phyloP scores from a whole-genome alignment of 2,888 invertebrate genomes.

The Drosophila infuscata region DNA sequence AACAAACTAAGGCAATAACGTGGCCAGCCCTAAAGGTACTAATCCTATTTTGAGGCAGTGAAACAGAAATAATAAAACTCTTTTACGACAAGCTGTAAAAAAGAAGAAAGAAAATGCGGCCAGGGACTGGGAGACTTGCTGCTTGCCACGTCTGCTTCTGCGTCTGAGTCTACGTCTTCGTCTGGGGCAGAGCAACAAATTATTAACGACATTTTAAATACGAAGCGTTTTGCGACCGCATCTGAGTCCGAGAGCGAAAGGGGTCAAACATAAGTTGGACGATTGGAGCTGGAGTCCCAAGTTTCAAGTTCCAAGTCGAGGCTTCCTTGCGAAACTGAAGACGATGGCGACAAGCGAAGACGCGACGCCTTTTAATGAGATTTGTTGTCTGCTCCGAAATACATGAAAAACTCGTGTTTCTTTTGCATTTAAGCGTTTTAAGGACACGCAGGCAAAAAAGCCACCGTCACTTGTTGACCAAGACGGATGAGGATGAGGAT shows the following conservation, averaged over 20 bases:
- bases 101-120: slow-evolving; percentile 27
- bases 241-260: slow-evolving; percentile 51
- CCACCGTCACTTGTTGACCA: slow-evolving; percentile 32
- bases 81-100: slow-evolving; percentile 71
- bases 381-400: slow-evolving; percentile 72
- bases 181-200: slow-evolving; percentile 72
- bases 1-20: slow-evolving; percentile 40
- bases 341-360: slow-evolving; percentile 40
- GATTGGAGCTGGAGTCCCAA: slow-evolving; percentile 4
- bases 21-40: slow-evolving; percentile 58
- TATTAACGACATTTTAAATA: slow-evolving; percentile 82
- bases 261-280: slow-evolving; percentile 45
- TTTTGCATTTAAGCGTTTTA: slow-evolving; percentile 64
- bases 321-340: slow-evolving; percentile 24
- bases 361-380: slow-evolving; percentile 81
- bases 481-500: slow-evolving; percentile 25
- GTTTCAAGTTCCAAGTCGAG: slow-evolving; percentile 8
- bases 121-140: slow-evolving; percentile 15
- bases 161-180: background rate
- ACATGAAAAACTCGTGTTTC: slow-evolving; percentile 74
- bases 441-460: slow-evolving; percentile 66
- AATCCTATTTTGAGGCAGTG: slow-evolving; percentile 73
- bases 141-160: slow-evolving; percentile 22
- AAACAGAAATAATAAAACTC: slow-evolving; percentile 72
- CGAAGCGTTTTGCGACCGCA: slow-evolving; percentile 58